Evolutionary conservation across 1,140 invertebrate species (phyloP).

Genomic region (Papilio xuthus): DNA sequence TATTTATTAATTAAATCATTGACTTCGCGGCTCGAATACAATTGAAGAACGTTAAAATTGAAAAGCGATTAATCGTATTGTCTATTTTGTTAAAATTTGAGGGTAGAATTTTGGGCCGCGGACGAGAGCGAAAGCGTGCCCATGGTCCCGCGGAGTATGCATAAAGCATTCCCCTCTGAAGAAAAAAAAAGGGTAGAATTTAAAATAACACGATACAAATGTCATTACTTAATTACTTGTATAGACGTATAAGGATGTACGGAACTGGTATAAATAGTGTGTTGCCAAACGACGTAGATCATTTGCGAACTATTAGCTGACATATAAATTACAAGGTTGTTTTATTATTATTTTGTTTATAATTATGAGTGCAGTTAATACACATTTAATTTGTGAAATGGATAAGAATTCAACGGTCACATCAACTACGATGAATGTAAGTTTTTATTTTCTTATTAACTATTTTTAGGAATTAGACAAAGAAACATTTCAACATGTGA

Average conservation of each 20-base stretch:
- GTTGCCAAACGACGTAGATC: not conserved
- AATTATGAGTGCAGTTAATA: not conserved
- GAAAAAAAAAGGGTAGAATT: too few species aligned
- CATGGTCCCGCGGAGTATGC: too few species aligned
- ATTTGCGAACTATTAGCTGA: not conserved
- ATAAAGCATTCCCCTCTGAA: too few species aligned
- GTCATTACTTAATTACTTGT: not conserved
- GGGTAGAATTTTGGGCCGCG: not conserved
- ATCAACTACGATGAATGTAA: conserved; percentile 1
- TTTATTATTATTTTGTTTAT: not conserved
- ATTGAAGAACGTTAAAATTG: too few species aligned
- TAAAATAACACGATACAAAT: not conserved
- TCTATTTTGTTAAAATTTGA: not conserved
- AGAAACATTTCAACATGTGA: too few species aligned
- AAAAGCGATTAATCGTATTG: not conserved
- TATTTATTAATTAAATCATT: too few species aligned
- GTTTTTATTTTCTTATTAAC: not conserved
- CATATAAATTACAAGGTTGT: not conserved
- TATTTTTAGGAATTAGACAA: too few species aligned
- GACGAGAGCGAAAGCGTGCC: too few species aligned
- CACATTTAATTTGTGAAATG: not conserved
- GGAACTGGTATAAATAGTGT: not conserved
- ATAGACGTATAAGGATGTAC: not conserved
- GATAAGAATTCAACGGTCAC: not conserved
- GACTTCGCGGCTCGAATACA: too few species aligned